phyloP scores from a whole-genome alignment of 2,888 invertebrate species.

The Myopa tessellatipennis region DNA sequence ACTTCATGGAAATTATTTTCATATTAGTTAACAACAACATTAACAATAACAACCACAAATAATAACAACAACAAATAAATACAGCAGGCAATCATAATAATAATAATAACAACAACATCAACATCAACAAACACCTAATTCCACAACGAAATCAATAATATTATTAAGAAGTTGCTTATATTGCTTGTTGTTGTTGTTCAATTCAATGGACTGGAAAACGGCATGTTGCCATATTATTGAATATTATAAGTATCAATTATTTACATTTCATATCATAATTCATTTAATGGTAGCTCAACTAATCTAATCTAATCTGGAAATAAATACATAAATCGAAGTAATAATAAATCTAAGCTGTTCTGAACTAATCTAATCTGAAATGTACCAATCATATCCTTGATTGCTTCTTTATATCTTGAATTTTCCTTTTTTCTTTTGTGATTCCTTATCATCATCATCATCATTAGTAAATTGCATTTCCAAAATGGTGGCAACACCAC shows the following conservation, averaged over 20 bases:
- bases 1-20: conserved; percentile 50
- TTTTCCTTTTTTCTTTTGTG: background rate
- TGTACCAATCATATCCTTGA: background rate
- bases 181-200: too few species aligned
- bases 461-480: background rate
- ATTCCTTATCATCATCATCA: background rate
- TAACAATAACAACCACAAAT: conserved; percentile 37
- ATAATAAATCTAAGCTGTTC: too few species aligned
- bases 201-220: too few species aligned
- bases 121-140: conserved; percentile 23
- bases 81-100: background rate
- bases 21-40: conserved; percentile 45
- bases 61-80: conserved; percentile 3
- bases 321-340: too few species aligned
- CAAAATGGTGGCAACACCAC: conserved; percentile 20
- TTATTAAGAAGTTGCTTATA: conserved; percentile 1
- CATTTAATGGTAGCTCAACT: too few species aligned
- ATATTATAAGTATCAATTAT: too few species aligned
- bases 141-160: conserved; percentile 56
- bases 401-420: background rate
- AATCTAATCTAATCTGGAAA: too few species aligned
- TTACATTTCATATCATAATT: too few species aligned
- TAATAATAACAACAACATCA: conserved; percentile 12
- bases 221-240: too few species aligned
- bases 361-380: too few species aligned